Evolutionary conservation across 2,888 invertebrate species (phyloP), one percentile per base, ranked within the genome.

Genomic region (Lasioglossum figueresi): DNA sequence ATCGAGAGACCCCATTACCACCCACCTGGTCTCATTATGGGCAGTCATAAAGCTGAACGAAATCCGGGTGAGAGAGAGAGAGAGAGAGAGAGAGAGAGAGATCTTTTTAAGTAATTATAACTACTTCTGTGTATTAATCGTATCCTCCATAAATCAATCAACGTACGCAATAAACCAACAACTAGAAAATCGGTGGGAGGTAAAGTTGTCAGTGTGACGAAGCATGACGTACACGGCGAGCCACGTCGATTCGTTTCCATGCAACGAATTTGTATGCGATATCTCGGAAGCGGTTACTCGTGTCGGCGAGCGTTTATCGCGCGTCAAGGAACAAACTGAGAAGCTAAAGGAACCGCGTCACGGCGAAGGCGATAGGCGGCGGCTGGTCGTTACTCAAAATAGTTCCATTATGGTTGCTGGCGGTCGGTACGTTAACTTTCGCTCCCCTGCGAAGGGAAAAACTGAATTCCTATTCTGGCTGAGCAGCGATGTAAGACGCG

Each of bases 341-440:
- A 16, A 19, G 31, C 31, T 10, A 27, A 3, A 45, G 72, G 34
- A 43, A n/a, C 40, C 52, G 52, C 23, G 5, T 68, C 34, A 45
- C 34, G 34, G 31, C 45, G 59, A 77, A 56, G 83, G 43, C 52
- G 43, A 59, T n/a, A 68, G n/a, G 45, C n/a, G 31, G 14, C 23
- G 45, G 66, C 4, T 37, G 56, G 73, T 70, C 73, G 72, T 76
- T 82, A 59, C 71, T 71, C 48, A 52, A 75, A 75, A 83, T 63
- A 75, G 74, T 83, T 84, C 71, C 72, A 71, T 83, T 79, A 63
- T 45, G 56, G 83, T 16, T 31, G 63, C 31, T 31, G 59, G n/a
- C 37, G 78, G 23, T 63, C 19, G 84, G 48, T 40, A 75, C 70
- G 76, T 76, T 79, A 63, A 76, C 68, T 27, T 73, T 23, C 23